phyloP scores from a whole-genome alignment of 23 tunicate species.

The Phallusia fumigata region DNA sequence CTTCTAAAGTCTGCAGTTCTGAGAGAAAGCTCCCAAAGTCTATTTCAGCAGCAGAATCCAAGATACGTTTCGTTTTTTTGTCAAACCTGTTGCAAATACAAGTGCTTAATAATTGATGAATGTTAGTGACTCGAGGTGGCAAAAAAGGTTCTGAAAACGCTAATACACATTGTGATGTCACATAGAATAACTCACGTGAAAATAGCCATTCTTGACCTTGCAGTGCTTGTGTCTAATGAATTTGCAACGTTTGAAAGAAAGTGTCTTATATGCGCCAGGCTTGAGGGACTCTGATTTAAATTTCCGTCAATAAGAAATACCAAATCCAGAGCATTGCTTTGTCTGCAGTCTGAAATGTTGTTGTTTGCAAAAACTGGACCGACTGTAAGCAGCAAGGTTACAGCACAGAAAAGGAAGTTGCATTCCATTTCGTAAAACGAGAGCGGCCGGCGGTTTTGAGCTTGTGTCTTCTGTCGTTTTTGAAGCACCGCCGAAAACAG shows the following conservation, averaged over 20 bases:
- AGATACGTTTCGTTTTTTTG: background rate
- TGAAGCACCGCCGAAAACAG: background rate
- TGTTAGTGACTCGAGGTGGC: too few species aligned
- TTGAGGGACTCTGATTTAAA: background rate
- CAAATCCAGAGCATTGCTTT: background rate
- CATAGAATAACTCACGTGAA: background rate
- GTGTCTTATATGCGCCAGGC: background rate
- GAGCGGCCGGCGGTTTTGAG: background rate
- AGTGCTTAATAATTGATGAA: too few species aligned
- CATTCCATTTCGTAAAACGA: background rate
- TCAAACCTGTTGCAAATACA: background rate
- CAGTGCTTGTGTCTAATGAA: background rate
- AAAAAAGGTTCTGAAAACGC: background rate
- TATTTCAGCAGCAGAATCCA: background rate
- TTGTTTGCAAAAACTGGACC: too few species aligned
- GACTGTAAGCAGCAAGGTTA: too few species aligned
- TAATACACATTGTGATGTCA: background rate
- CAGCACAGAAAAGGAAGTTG: too few species aligned
- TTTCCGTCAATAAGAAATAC: conserved; percentile 1
- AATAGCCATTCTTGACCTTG: background rate
- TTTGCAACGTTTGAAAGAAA: background rate
- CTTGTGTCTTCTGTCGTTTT: background rate
- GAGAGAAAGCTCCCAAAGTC: background rate
- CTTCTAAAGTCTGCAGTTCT: background rate
- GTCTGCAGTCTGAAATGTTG: background rate